Conservation (phyloP, 2,113 vertebrate species). For the Pipa parva region DNA sequence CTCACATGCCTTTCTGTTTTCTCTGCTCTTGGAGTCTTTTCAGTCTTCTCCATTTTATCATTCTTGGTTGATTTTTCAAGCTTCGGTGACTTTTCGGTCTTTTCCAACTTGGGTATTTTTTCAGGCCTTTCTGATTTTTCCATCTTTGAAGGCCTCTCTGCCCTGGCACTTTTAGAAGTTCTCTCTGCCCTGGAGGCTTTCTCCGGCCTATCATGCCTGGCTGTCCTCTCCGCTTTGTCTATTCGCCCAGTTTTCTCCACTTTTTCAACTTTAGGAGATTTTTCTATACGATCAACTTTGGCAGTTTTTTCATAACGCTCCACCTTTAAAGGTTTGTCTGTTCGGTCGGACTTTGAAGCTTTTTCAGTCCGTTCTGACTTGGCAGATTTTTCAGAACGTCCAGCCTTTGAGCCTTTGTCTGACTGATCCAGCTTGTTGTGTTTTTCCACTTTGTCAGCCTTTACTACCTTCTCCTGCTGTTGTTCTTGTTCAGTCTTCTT, state of each 20-base stretch:
- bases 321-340: conserved; percentile 42
- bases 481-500: conserved; percentile 32
- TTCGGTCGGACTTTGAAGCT: conserved; percentile 37
- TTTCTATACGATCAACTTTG: conserved; percentile 5
- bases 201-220: conserved; percentile 39
- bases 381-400: conserved; percentile 32
- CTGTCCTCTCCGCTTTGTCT: conserved; percentile 49
- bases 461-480: neutral
- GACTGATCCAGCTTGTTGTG: neutral
- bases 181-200: conserved; percentile 46
- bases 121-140: conserved; percentile 45
- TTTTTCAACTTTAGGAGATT: conserved; percentile 42
- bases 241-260: conserved; percentile 32
- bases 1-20: conserved; percentile 42
- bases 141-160: conserved; percentile 45
- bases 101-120: conserved; percentile 44
- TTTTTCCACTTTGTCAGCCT: conserved; percentile 21
- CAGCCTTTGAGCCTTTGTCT: neutral
- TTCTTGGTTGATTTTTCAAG: conserved; percentile 25
- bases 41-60: conserved; percentile 50
- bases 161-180: conserved; percentile 31
- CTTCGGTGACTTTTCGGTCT: conserved; percentile 13
- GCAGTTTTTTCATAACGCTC: conserved; percentile 35
- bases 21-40: conserved; percentile 41
- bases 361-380: conserved; percentile 46